Evolutionary conservation across 2,888 invertebrate genomes (phyloP).

Genomic region (Galerucella pusilla): DNA sequence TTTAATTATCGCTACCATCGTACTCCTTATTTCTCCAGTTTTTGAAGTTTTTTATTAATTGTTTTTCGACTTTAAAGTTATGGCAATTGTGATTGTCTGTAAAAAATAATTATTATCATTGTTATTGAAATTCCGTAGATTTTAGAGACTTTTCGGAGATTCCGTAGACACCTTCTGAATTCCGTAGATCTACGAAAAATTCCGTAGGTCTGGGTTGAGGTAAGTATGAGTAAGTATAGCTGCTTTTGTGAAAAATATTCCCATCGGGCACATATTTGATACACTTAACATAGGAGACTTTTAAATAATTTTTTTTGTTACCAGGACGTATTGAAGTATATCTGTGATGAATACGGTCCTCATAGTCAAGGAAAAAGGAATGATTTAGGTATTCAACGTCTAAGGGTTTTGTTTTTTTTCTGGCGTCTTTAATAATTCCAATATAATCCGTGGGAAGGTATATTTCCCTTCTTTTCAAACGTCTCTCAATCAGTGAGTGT

Average conservation of each 20-base stretch:
- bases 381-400: constrained; percentile 37
- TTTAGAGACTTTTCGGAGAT: no score
- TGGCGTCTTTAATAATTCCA: constrained; percentile 23
- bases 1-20: no score
- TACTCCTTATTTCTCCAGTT: no score
- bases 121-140: no score
- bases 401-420: constrained; percentile 34
- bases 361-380: constrained; percentile 35
- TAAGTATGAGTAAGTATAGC: constrained; percentile 12
- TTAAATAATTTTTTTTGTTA: constrained; percentile 16
- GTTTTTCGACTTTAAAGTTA: no score
- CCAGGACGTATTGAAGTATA: constrained; percentile 34
- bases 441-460: constrained; percentile 31
- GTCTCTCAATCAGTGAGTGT: no score
- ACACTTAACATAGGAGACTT: constrained; percentile 28
- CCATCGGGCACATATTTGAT: constrained; percentile 30
- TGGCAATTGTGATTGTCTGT: no score
- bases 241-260: constrained; percentile 25
- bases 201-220: no score
- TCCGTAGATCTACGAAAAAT: no score
- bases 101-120: no score
- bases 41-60: no score
- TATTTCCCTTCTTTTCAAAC: neutral
- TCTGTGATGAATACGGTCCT: constrained; percentile 29
- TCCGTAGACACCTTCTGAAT: no score